Base-by-base conservation (phyloP, 2,797 vertebrate genomes). In the Odontamblyopus rebecca region DNA sequence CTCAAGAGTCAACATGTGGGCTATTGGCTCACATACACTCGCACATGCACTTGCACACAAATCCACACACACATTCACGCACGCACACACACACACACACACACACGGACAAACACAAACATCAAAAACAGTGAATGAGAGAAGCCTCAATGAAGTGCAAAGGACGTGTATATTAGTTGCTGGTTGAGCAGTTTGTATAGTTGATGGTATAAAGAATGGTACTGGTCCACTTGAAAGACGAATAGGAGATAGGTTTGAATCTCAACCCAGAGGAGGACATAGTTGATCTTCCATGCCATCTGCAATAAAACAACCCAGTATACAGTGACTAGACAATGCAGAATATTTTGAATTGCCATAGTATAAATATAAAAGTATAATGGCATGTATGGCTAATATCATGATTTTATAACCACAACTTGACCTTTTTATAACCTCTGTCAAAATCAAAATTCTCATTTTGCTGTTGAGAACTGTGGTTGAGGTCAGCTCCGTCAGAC, bases 1-100 rank as follows among this genome's bases (percentile, higher is more conserved):
- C 95, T 95, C 94, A 92, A 95, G 94, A 89, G 92, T 89, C 88
- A 95, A 92, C 92, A 94, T 95, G 92, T 85, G 92, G 92, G 86
- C 89, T 91, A 94, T 94, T 90, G 87, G 89, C 94, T 95, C 94
- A 93, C 91, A 77, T 88, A 89, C 91, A 82, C 77, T 53, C 82
- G 78, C 73, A 70, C 78, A 35, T 8, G 50, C 23, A 23, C 23
- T 0, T 23, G 23, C 41, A 29, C 56, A 54, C 69, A 23, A 23
- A 23, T 23, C 23, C 70, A 23, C 69, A 23, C 71, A 13, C 11
- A 2, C 9, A 29, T 5, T 4, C 30, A 32, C 30, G 5, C 26
- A 16, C 5, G 61, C 71, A n/a, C 68, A 69, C 41, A 57, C n/a
- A 44, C 32, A 35, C 32, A 54, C 61, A 61, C 41, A 29, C 56